Evolutionary conservation across 1,140 invertebrate genomes (phyloP).

Genomic region (Papilio xuthus): DNA sequence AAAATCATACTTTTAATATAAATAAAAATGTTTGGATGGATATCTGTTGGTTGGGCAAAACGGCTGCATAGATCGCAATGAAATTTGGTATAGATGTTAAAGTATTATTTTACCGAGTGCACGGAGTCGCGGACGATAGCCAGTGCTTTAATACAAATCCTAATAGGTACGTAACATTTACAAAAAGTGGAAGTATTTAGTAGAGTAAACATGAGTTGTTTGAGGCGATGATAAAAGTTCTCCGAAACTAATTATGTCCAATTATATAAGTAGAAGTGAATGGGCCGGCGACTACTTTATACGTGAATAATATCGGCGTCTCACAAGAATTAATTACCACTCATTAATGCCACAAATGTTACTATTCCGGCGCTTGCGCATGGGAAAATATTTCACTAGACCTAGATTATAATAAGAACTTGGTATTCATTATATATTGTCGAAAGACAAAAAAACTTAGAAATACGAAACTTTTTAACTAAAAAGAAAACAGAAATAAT

Average conservation of each 20-base stretch:
- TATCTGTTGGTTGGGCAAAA: too few relatives aligned
- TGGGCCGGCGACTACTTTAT: constrained; percentile 13
- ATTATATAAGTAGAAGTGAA: constrained; percentile 37
- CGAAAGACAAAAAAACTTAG: too few relatives aligned
- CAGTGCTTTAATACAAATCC: neutral
- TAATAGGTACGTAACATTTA: neutral
- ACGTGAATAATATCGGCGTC: constrained; percentile 36
- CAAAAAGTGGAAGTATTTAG: neutral
- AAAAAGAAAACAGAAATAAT: too few relatives aligned
- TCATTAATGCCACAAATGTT: constrained; percentile 57
- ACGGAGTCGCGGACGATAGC: too few relatives aligned
- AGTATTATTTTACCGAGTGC: too few relatives aligned
- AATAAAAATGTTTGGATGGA: too few relatives aligned
- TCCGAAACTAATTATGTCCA: constrained; percentile 18
- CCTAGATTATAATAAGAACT: neutral
- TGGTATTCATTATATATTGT: too few relatives aligned
- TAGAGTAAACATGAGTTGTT: neutral
- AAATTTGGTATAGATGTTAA: too few relatives aligned
- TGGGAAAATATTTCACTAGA: constrained; percentile 20
- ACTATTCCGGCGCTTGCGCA: constrained; percentile 27
- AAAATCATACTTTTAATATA: too few relatives aligned
- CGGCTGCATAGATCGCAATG: too few relatives aligned
- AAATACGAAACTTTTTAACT: too few relatives aligned
- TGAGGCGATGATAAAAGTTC: constrained; percentile 1
- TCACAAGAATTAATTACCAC: constrained; percentile 60